phyloP scores from a whole-genome alignment of 2,888 invertebrate genomes.

The Phortica magna region DNA sequence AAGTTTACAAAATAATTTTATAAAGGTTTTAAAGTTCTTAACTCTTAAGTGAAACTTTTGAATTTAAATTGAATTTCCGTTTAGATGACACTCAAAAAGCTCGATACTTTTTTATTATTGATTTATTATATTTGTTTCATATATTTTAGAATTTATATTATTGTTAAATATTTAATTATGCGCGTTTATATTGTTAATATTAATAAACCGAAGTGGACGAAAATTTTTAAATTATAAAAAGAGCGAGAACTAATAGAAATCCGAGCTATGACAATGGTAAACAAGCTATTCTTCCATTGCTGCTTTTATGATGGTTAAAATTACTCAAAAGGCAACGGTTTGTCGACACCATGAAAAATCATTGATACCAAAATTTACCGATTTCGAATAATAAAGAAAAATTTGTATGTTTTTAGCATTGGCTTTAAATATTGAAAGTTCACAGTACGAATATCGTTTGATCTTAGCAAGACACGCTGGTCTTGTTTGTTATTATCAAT shows the following conservation, averaged over 20 bases:
- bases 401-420: too few relatives aligned
- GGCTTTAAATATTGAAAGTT: too few relatives aligned
- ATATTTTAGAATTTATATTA: slow-evolving; percentile 3
- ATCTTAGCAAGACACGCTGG: too few relatives aligned
- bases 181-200: slow-evolving; percentile 4
- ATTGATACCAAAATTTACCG: too few relatives aligned
- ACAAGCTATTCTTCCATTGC: background rate
- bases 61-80: background rate
- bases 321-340: background rate
- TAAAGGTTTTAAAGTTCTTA: background rate
- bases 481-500: too few relatives aligned
- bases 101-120: slow-evolving; percentile 17
- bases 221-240: background rate
- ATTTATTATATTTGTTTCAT: slow-evolving; percentile 6
- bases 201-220: slow-evolving; percentile 8
- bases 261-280: background rate
- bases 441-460: too few relatives aligned
- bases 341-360: background rate
- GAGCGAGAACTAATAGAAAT: background rate
- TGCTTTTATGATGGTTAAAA: background rate
- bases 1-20: background rate
- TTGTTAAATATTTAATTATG: slow-evolving; percentile 25
- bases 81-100: background rate
- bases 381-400: too few relatives aligned
- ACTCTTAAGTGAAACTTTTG: background rate